Evolutionary conservation across 2,888 invertebrate genomes (phyloP).

Genomic region (Chrysolina americana): DNA sequence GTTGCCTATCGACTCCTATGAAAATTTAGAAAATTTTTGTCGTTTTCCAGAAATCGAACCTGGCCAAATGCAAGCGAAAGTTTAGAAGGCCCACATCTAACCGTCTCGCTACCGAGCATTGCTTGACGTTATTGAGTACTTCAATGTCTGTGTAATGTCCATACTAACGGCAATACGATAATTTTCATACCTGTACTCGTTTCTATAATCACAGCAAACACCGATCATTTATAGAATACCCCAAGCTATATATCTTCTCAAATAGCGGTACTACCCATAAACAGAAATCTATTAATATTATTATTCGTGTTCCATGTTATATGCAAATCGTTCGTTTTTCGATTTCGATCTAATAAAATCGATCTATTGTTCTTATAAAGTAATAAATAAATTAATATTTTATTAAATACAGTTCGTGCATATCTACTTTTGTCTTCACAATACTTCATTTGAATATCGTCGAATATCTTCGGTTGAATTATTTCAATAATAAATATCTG

Average conservation of each 20-base stretch:
- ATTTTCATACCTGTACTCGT: no score
- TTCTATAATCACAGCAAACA: not conserved
- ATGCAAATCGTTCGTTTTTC: slow-evolving; percentile 64
- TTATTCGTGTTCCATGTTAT: slow-evolving; percentile 63
- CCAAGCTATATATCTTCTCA: slow-evolving; percentile 9
- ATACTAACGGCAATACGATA: no score
- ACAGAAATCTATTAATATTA: slow-evolving; percentile 61
- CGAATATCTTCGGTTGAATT: slow-evolving; percentile 60
- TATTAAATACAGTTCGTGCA: slow-evolving; percentile 63
- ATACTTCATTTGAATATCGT: slow-evolving; percentile 67
- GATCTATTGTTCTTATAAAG: slow-evolving; percentile 69
- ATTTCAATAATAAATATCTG: slow-evolving; percentile 59
- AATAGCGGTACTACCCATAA: slow-evolving; percentile 49
- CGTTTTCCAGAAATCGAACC: no score
- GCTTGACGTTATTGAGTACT: no score
- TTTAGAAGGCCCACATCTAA: no score
- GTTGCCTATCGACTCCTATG: no score
- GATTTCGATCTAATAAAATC: slow-evolving; percentile 69
- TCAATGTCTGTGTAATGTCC: no score
- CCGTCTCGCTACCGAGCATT: no score
- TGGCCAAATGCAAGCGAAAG: no score
- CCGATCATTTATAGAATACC: not conserved
- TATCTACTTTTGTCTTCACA: slow-evolving; percentile 61
- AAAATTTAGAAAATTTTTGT: no score
- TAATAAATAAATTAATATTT: slow-evolving; percentile 69